phyloP scores from a whole-genome alignment of 2,113 vertebrate species.

The Cephalopholis sonnerati region DNA sequence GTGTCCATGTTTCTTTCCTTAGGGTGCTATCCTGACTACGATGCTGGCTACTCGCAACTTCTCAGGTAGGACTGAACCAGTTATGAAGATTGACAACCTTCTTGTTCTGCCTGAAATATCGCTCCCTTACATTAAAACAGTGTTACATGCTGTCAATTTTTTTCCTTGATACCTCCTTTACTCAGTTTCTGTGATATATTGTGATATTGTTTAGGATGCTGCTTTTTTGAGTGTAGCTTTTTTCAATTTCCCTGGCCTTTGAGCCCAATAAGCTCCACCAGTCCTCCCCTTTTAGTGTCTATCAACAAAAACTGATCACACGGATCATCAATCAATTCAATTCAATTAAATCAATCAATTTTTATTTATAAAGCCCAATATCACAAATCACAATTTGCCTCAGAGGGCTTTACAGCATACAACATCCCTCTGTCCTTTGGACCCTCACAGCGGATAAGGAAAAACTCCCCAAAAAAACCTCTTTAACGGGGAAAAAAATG shows the following conservation, averaged over 20 bases:
- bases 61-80: slow-evolving; percentile 89
- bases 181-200: not conserved
- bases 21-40: slow-evolving; percentile 96
- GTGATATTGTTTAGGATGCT: not conserved
- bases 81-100: not conserved
- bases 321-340: too few relatives aligned
- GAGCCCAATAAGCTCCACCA: slow-evolving; percentile 1
- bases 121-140: not conserved
- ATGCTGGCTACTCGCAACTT: slow-evolving; percentile 99
- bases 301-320: not conserved
- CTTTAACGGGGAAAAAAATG: too few relatives aligned
- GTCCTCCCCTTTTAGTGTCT: not conserved
- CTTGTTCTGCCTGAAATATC: not conserved
- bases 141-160: not conserved
- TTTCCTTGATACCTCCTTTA: not conserved
- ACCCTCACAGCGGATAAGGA: too few relatives aligned
- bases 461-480: too few relatives aligned
- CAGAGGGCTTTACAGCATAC: too few relatives aligned
- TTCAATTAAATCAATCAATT: too few relatives aligned
- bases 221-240: not conserved
- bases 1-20: slow-evolving; percentile 48
- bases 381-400: too few relatives aligned
- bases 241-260: slow-evolving; percentile 32
- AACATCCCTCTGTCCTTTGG: too few relatives aligned
- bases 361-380: too few relatives aligned